phyloP scores from a whole-genome alignment of 2,113 vertebrate species.

The Nymphicus hollandicus region DNA sequence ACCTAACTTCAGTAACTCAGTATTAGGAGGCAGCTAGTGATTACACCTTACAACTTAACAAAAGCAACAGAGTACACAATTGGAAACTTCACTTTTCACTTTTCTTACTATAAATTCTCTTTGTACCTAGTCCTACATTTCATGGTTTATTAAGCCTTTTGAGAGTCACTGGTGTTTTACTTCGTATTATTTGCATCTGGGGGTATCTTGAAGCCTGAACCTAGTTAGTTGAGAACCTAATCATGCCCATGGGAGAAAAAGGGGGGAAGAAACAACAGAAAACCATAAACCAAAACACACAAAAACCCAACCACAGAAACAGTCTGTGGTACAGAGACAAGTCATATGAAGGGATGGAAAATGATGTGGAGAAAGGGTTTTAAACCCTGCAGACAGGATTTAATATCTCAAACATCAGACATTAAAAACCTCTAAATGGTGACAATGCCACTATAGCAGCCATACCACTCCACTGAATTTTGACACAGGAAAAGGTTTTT shows the following conservation, averaged over 20 bases:
- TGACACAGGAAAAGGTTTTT: not conserved
- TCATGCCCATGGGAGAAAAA: rapidly evolving
- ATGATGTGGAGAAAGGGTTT: not conserved
- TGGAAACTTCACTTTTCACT: not conserved
- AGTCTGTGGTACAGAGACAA: not conserved
- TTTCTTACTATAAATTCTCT: not conserved
- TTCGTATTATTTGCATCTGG: not conserved
- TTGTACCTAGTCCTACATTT: not conserved
- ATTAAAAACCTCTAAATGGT: not conserved
- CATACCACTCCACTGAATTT: not conserved
- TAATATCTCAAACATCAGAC: not conserved
- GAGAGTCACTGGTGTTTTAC: not conserved
- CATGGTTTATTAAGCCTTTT: not conserved
- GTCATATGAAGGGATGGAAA: not conserved
- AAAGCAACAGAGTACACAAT: not conserved
- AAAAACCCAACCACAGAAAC: not conserved
- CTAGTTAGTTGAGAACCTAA: not conserved
- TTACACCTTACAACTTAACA: not conserved
- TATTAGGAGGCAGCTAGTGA: not conserved
- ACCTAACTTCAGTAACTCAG: not conserved
- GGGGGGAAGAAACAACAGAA: not conserved
- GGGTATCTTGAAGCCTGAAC: not conserved
- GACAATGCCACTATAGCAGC: not conserved
- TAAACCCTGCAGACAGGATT: not conserved
- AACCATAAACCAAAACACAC: not conserved